Conservation (phyloP, 2,797 vertebrate genomes). For the Xiphorhynchus erythropygius region DNA sequence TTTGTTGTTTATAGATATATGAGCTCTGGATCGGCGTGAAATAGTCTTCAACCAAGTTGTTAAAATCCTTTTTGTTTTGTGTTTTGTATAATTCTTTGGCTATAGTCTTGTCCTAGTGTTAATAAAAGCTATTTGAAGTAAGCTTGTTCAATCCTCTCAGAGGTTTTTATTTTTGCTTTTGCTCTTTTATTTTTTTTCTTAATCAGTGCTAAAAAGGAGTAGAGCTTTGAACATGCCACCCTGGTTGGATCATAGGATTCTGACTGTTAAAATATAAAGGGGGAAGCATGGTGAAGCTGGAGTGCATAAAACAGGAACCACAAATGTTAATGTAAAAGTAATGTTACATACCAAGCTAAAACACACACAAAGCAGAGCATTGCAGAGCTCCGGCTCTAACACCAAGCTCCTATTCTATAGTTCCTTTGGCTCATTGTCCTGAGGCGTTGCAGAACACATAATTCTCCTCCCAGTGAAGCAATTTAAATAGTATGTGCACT, state of each 20-base stretch:
- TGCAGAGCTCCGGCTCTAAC: constrained; percentile 20
- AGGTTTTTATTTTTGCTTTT: background rate
- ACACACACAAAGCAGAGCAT: constrained; percentile 50
- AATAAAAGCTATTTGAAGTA: constrained; percentile 82
- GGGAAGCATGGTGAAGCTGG: constrained; percentile 45
- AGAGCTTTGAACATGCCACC: constrained; percentile 66
- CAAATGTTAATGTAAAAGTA: constrained; percentile 67
- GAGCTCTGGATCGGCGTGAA: constrained; percentile 55
- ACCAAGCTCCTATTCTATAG: constrained; percentile 57
- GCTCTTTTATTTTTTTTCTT: background rate
- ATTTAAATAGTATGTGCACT: constrained; percentile 41
- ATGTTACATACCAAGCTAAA: constrained; percentile 59
- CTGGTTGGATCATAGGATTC: constrained; percentile 59
- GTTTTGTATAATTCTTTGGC: constrained; percentile 79
- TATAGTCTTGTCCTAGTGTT: constrained; percentile 73
- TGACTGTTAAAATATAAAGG: constrained; percentile 55
- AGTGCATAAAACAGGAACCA: constrained; percentile 59
- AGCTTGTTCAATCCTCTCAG: constrained; percentile 40
- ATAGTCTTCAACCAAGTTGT: constrained; percentile 53
- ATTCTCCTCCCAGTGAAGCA: constrained; percentile 52
- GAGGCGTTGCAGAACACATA: constrained; percentile 49
- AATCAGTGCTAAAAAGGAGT: constrained; percentile 4
- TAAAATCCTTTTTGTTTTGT: constrained; percentile 67
- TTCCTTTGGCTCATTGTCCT: constrained; percentile 61
- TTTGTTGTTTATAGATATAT: constrained; percentile 63